Evolutionary conservation across 2,888 invertebrate genomes (phyloP), one percentile per base, ranked within the genome.

Genomic region (Mesodorylaimus sp.): DNA sequence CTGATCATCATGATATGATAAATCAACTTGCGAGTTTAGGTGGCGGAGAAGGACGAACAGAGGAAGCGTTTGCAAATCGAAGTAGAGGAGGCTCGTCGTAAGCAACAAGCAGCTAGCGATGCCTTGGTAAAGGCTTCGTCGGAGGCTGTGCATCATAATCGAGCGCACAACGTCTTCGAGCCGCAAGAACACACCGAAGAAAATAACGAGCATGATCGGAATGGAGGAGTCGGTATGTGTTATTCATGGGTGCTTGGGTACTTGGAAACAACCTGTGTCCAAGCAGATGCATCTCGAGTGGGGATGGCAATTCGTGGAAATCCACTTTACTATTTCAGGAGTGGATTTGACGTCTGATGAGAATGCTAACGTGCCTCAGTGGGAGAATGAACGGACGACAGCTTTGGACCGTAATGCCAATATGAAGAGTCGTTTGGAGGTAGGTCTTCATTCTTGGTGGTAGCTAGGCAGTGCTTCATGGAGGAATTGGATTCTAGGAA

Each of bases 321-420:
- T n/a, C n/a, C n/a, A n/a, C n/a, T n/a, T n/a, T n/a, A n/a, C n/a
- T n/a, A n/a, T n/a, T n/a, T 50, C 19, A 66, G 67, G 59, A 57
- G 67, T 64, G 59, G 83, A 85, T 63, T 73, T 85, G 60, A 76
- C 77, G 59, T 83, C 79, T 50, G 64, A 67, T 50, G 64, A 62
- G 32, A 86, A 87, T 65, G 86, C 86, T 70, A 60, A 81, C 68
- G 81, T 88, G 61, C 80, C 87, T 53, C 88, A 93, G 75, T 88
- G 88, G 47, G 85, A 97, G 59, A 81, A 83, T 66, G 87, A 87
- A 61, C 76, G 89, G 61, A 80, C 83, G 67, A 93, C 91, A 58
- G 78, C 87, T 58, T 86, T 87, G 55, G 89, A 93, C 72, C 79
- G 88, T 68, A 89, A 88, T 71, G 86, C 89, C 71, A 81, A 87